phyloP scores from a whole-genome alignment of 2,888 invertebrate species.

The Abrostola triplasia region DNA sequence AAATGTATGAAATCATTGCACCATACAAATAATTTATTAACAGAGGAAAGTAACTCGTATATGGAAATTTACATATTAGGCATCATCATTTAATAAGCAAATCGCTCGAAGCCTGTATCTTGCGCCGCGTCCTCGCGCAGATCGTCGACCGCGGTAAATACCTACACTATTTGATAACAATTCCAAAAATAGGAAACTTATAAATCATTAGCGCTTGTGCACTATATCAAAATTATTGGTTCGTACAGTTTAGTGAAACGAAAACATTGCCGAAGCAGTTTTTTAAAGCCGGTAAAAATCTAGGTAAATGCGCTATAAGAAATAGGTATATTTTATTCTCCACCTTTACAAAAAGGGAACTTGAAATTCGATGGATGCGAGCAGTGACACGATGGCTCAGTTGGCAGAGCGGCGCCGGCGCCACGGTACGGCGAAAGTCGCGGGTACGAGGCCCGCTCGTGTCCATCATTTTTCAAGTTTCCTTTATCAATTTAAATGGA shows the following conservation, averaged over 20 bases:
- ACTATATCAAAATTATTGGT: neutral
- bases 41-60: no score
- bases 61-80: neutral
- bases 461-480: no score
- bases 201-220: constrained; percentile 9
- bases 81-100: neutral
- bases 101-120: constrained; percentile 8
- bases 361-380: no score
- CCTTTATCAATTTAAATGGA: no score
- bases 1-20: no score
- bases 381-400: no score
- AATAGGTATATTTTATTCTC: no score
- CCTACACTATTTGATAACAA: constrained; percentile 33
- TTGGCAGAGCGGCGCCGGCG: no score
- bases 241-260: neutral
- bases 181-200: constrained; percentile 23
- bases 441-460: no score
- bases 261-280: neutral
- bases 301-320: constrained; percentile 11
- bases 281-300: neutral
- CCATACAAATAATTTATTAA: no score
- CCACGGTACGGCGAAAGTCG: no score
- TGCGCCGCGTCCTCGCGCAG: constrained; percentile 25
- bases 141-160: constrained; percentile 35
- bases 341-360: no score